These are phyloP conservation scores for Augochlora pura DNA, from an alignment of 1,140 invertebrate species.

Conservation along the genomic window DNA sequence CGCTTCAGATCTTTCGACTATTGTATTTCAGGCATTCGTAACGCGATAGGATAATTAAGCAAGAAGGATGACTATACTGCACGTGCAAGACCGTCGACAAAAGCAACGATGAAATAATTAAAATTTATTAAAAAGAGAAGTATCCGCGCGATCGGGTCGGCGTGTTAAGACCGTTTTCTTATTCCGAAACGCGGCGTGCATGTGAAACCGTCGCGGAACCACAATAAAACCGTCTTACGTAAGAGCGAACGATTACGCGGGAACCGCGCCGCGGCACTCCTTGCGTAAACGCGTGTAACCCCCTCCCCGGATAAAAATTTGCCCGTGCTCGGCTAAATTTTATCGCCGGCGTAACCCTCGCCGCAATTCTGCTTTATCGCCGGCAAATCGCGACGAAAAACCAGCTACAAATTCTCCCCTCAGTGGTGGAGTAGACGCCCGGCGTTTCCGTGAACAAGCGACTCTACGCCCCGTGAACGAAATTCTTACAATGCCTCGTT, in stretches of 20 bases:
- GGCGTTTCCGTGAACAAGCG: neutral
- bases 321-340: neutral
- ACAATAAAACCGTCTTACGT: slow-evolving; percentile 31
- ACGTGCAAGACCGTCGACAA: too few species aligned
- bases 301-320: slow-evolving; percentile 19
- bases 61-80: neutral
- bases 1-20: neutral
- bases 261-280: neutral
- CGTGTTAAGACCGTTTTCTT: neutral
- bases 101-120: neutral
- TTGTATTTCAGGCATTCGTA: neutral
- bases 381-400: slow-evolving; percentile 20
- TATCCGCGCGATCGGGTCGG: neutral
- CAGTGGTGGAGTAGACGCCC: too few species aligned
- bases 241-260: slow-evolving; percentile 31
- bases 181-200: neutral
- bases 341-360: slow-evolving; percentile 13
- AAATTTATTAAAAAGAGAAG: too few species aligned
- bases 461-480: slow-evolving; percentile 1
- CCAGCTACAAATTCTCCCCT: neutral
- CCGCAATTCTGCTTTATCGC: slow-evolving; percentile 21
- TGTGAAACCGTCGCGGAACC: slow-evolving; percentile 15
- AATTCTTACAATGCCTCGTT: slow-evolving; percentile 3
- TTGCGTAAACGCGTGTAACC: slow-evolving; percentile 29
- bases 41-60: too few species aligned